These are phyloP conservation scores for Amblyteles armatorius DNA, from an alignment of 2,888 invertebrate genomes.

Conservation along the genomic window DNA sequence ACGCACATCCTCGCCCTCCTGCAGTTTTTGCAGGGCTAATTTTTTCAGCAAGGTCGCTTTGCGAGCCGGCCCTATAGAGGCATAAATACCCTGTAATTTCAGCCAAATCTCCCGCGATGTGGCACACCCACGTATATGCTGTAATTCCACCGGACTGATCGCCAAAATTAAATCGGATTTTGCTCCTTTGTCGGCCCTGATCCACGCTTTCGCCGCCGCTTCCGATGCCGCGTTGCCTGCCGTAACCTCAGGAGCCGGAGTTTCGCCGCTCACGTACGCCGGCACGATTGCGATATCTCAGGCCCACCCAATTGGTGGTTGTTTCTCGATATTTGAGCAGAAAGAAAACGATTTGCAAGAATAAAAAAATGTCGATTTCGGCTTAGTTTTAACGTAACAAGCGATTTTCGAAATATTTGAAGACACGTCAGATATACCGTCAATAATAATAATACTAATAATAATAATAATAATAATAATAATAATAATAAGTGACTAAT, in stretches of 20 bases:
- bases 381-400: too few species aligned
- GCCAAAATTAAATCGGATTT: constrained; percentile 42
- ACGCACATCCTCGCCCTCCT: constrained; percentile 40
- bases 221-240: not conserved
- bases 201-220: constrained; percentile 11
- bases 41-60: constrained; percentile 44
- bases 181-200: not conserved
- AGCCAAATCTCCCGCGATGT: constrained; percentile 33
- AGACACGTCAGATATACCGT: too few species aligned
- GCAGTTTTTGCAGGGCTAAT: constrained; percentile 19
- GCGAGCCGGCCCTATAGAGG: constrained; percentile 43
- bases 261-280: constrained; percentile 8
- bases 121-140: constrained; percentile 27
- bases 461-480: too few species aligned
- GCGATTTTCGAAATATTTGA: too few species aligned
- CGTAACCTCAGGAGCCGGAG: not conserved
- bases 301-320: too few species aligned
- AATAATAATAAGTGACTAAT: too few species aligned
- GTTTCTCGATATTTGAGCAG: too few species aligned
- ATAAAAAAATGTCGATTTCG: too few species aligned
- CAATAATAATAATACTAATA: too few species aligned
- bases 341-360: too few species aligned
- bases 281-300: too few species aligned
- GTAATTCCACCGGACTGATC: constrained; percentile 16
- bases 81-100: constrained; percentile 18